Conservation (phyloP, 2,888 invertebrate species). For the Tachina fera region DNA sequence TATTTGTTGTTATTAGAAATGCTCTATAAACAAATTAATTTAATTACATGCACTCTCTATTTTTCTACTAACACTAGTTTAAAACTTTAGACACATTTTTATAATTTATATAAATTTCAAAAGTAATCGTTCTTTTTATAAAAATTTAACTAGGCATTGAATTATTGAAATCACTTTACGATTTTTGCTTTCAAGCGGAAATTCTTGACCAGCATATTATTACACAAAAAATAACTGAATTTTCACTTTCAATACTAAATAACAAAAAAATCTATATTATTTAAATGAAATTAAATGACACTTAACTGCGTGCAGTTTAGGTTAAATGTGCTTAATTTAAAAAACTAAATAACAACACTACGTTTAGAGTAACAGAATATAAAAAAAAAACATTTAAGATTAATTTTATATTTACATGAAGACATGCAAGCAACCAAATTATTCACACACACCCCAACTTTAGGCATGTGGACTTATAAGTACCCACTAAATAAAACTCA, state of each 20-base stretch:
- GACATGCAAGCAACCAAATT: conserved; percentile 63
- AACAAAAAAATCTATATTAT: not conserved
- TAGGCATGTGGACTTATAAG: conserved; percentile 1
- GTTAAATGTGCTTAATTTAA: conserved; percentile 65
- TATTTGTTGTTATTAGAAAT: no score
- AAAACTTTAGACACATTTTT: no score
- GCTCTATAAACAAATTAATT: no score
- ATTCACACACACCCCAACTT: conserved; percentile 21
- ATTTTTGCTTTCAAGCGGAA: not conserved
- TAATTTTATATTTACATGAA: conserved; percentile 69
- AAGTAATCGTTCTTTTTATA: not conserved
- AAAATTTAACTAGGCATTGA: not conserved
- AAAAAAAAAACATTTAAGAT: conserved; percentile 60
- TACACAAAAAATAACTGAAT: conserved; percentile 7
- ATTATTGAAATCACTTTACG: conserved; percentile 12
- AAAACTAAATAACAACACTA: conserved; percentile 54
- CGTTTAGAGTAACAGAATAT: conserved; percentile 26
- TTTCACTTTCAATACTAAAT: not conserved
- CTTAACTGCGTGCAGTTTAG: conserved; percentile 56
- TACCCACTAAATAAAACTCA: not conserved
- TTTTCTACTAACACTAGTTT: no score
- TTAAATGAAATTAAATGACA: conserved; percentile 47
- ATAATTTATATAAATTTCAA: not conserved
- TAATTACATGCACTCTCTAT: no score
- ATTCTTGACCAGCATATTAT: conserved; percentile 14